Base-by-base conservation (phyloP, 1,140 invertebrate genomes). In the Maniola jurtina region DNA sequence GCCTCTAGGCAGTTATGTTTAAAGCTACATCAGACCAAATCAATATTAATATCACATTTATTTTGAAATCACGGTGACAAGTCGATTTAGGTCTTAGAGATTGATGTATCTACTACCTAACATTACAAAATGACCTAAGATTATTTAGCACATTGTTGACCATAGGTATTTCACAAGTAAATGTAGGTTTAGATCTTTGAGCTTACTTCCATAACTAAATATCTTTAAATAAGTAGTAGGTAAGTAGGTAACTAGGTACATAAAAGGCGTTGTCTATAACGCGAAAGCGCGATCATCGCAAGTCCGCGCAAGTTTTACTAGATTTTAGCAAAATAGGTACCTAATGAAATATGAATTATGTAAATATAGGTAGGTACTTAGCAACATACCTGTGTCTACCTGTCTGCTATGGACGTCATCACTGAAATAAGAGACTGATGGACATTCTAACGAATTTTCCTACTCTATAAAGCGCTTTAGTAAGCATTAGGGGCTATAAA, bases 51-150 rank as follows among this genome's bases (percentile, higher is more conserved):
- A 50, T 13, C 6, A 34, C 34, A 38, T 36, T 38, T 16, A 48
- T 54, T 33, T 11, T 38, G 48, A 61, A 61, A 34, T 34, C 47
- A 33, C 11, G 11, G 25, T 65, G 64, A 65, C 64, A 65, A 25
- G 63, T 56, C 56, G 50, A 61, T 61, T 61, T 14, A 59, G 35
- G 45, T 36, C 55, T 65, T 50, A 25, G 64, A 65, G 57, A 65
- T 65, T 65, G 64, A 65, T 65, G 16, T 35, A 10, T 4, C 25
- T 25, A 25, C 25, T 25, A 25, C 25, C 14, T 13, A 56, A 55
- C 52, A 47, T 61, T 38, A 52, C 10, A 25, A 34, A 25, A 5
- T 48, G 34, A 61, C 38, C 6, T 45, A 59, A 59, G 35, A 59
- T 13, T 38, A 42, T 56, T 56, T 56, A 57, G 34, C 34, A 1